Conservation (phyloP, 2,113 vertebrate genomes). For the Otus sunia region DNA sequence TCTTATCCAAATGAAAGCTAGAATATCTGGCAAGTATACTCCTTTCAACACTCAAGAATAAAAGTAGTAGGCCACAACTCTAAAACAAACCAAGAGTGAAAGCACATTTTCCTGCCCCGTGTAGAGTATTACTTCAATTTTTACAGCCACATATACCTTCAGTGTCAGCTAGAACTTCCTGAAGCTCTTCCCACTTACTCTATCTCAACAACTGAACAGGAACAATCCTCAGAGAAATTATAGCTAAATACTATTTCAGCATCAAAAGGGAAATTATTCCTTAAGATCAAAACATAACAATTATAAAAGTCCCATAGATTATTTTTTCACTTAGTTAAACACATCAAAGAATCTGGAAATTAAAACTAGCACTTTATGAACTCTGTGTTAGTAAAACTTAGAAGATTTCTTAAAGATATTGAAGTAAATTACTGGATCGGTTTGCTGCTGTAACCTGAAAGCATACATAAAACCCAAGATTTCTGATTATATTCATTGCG, state of each 20-base stretch:
- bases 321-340: not conserved
- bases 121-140: not conserved
- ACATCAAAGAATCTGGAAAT: not conserved
- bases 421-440: not conserved
- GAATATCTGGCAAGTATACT: not conserved
- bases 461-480: not conserved
- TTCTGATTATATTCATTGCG: not conserved
- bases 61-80: not conserved
- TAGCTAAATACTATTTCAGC: not conserved
- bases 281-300: not conserved
- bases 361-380: not conserved
- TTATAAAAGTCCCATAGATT: not conserved
- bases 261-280: not conserved
- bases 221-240: not conserved
- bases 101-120: not conserved
- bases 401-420: not conserved
- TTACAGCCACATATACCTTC: not conserved
- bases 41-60: not conserved
- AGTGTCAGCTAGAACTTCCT: not conserved
- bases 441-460: not conserved
- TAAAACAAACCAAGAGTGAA: not conserved
- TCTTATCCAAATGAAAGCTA: not conserved
- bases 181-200: not conserved
- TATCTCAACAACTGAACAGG: not conserved
- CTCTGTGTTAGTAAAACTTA: not conserved